Evolutionary conservation across 23 tunicate genomes (phyloP).

Genomic region (Aplidium turbinatum): DNA sequence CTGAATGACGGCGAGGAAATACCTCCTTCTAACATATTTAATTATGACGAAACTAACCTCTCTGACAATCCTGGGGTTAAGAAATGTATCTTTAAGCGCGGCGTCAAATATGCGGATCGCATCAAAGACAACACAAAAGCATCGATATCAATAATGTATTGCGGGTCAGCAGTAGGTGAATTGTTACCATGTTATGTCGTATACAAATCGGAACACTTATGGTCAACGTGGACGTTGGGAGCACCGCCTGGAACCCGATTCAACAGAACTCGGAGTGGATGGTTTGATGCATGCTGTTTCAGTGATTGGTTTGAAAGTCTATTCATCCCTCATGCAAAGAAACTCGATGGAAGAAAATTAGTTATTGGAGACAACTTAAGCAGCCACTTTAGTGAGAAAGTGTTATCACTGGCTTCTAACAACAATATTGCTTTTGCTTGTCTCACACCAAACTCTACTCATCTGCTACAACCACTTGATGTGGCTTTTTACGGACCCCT

Average conservation of each 20-base stretch:
- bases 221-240: neutral
- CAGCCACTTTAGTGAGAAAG: slow-evolving; percentile 1
- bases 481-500: slow-evolving; percentile 1
- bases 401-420: neutral
- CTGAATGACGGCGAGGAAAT: neutral
- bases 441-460: slow-evolving; percentile 12
- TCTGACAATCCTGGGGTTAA: neutral
- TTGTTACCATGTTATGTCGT: neutral
- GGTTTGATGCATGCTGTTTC: slow-evolving; percentile 23
- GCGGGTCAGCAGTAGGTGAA: neutral
- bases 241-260: neutral
- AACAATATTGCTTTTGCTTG: slow-evolving; percentile 6
- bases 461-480: slow-evolving; percentile 4
- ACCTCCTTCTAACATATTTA: neutral
- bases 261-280: neutral
- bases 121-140: neutral
- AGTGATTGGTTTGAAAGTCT: slow-evolving; percentile 19
- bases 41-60: neutral
- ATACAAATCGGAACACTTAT: neutral
- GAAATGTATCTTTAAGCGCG: neutral
- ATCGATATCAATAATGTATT: neutral
- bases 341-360: slow-evolving; percentile 1
- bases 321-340: neutral
- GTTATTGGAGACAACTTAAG: slow-evolving; percentile 22
- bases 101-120: neutral